Percentiles rank a stretch among this genome's conserved stretches.
These are phyloP conservation scores for Mycteria americana DNA, from an alignment of 2,797 vertebrate species.

Conservation along the genomic window DNA sequence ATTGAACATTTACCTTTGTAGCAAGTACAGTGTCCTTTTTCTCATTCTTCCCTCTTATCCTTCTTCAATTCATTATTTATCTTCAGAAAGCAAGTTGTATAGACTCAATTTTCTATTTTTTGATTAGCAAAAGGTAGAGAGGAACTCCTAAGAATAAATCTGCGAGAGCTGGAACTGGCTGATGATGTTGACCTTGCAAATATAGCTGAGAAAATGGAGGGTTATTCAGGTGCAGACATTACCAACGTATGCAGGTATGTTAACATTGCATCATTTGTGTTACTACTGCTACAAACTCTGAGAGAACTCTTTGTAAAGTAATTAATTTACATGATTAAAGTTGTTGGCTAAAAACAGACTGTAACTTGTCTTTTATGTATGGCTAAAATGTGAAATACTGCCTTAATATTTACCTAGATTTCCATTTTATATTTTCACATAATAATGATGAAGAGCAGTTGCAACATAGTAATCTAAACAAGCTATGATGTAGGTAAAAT, in stretches of 20 bases:
- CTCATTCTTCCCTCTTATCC: neutral
- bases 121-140: conserved; percentile 88
- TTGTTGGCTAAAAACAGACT: neutral
- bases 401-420: neutral
- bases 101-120: conserved; percentile 26
- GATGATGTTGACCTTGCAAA: conserved; percentile 88
- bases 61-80: neutral
- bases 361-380: neutral
- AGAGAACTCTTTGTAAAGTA: neutral
- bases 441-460: neutral
- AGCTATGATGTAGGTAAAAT: neutral
- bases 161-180: conserved; percentile 92
- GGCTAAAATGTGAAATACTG: neutral
- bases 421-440: neutral
- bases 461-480: neutral
- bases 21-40: neutral
- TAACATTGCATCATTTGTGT: neutral
- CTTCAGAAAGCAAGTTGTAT: neutral
- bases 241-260: conserved; percentile 96
- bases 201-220: conserved; percentile 95
- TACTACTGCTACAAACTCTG: neutral
- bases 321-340: neutral
- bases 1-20: neutral
- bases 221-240: conserved; percentile 97
- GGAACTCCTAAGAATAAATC: conserved; percentile 91